Evolutionary conservation across 2,797 vertebrate species (phyloP).

Genomic region (Gambelia wislizenii): DNA sequence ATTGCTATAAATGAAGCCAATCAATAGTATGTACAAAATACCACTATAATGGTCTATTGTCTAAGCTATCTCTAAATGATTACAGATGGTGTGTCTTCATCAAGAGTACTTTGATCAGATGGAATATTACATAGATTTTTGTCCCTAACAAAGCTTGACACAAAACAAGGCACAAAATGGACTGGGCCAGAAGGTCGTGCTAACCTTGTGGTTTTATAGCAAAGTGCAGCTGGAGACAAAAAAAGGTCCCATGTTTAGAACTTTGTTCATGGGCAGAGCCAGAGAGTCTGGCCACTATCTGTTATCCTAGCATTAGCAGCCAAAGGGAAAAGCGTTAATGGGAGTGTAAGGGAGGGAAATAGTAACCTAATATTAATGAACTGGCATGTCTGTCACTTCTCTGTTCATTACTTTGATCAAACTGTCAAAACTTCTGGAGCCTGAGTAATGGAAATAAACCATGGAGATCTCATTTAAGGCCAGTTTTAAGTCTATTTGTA

Average conservation of each 20-base stretch:
- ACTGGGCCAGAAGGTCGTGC: slow-evolving; percentile 82
- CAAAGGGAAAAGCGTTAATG: slow-evolving; percentile 79
- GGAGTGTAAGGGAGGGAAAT: slow-evolving; percentile 72
- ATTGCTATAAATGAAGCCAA: slow-evolving; percentile 84
- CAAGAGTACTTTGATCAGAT: slow-evolving; percentile 82
- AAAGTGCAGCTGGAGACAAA: slow-evolving; percentile 83
- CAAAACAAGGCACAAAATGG: slow-evolving; percentile 72
- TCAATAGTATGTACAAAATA: slow-evolving; percentile 83
- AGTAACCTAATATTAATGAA: slow-evolving; percentile 82
- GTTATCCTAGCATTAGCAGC: slow-evolving; percentile 80
- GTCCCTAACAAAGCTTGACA: slow-evolving; percentile 74
- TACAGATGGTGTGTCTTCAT: slow-evolving; percentile 79
- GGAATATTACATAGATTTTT: slow-evolving; percentile 84
- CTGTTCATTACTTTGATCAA: slow-evolving; percentile 76
- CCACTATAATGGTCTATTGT: slow-evolving; percentile 74
- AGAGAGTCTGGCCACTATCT: slow-evolving; percentile 90
- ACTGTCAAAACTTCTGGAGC: slow-evolving; percentile 80
- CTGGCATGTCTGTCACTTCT: slow-evolving; percentile 76
- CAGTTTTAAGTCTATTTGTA: slow-evolving; percentile 42
- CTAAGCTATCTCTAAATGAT: slow-evolving; percentile 84
- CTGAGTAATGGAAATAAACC: slow-evolving; percentile 73
- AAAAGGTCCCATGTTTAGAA: slow-evolving; percentile 81
- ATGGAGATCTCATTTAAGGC: slow-evolving; percentile 59
- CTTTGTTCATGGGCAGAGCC: slow-evolving; percentile 86
- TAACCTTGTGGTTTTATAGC: slow-evolving; percentile 89